Evolutionary conservation across 2,888 invertebrate species (phyloP), one percentile per base, ranked within the genome.

Genomic region (Sipunculus nudus): DNA sequence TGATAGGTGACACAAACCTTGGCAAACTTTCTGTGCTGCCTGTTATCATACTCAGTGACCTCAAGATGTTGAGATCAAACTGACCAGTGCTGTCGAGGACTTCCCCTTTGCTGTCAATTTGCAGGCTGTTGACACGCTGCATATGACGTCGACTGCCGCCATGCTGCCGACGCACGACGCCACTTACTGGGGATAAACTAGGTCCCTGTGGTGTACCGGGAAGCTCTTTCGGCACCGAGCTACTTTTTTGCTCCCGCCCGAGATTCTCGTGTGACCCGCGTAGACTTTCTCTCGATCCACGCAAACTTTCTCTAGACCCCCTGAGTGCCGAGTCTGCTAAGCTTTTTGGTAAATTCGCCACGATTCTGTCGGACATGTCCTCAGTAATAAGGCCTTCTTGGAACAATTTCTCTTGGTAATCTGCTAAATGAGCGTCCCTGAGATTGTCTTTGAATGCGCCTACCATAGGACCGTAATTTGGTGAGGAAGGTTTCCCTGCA

Each of bases 401-500:
- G 47, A 76, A 70, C 49, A 75, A 56, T 23, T 69, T 63, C 45
- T 76, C 74, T 57, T 77, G 72, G 48, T 67, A 73, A 45, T 74
- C 72, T 26, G 53, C 60, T 23, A 70, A 56, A 43, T 68, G 55
- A 48, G 54, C 48, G 39, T 63, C 64, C 10, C 53, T 53, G 8
- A 53, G 45, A n/a, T 50, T 64, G 38, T 63, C 63, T 40, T 63
- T 61, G 60, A 65, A 69, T 10, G 63, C 65, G 13, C 49, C 63
- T n/a, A 55, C 65, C 16, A 47, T 39, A 13, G 61, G 56, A 43
- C 62, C 54, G 61, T 61, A 65, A 54, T 64, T 43, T 13, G 66
- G 70, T 1, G 66, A 46, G 0, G 68, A 86, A 83, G 66, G 84
- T 84, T 61, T 84, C 82, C 66, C 84, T 50, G 65, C 74, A 65